These are phyloP conservation scores for Drosophila ezoana DNA, from an alignment of 2,888 invertebrate genomes.

Conservation along the genomic window DNA sequence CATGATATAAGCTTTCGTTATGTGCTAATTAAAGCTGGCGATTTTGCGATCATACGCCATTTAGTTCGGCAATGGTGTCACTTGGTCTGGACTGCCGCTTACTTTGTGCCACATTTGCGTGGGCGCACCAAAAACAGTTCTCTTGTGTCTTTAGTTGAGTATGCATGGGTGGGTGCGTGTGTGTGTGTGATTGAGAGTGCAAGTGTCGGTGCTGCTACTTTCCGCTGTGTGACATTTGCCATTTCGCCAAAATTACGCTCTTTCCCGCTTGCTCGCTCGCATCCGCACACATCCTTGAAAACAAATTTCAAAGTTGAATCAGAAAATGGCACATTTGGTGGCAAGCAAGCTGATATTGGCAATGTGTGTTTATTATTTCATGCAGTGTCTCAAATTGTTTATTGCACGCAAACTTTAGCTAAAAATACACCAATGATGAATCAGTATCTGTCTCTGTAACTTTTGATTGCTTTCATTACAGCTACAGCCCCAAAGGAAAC, in stretches of 20 bases:
- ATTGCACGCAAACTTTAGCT: constrained; percentile 13
- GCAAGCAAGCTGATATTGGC: constrained; percentile 13
- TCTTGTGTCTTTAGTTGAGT: neutral
- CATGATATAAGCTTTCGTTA: constrained; percentile 47
- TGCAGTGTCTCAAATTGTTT: constrained; percentile 19
- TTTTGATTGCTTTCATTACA: constrained; percentile 36
- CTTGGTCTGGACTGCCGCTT: constrained; percentile 48
- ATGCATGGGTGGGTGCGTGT: neutral
- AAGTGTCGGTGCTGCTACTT: constrained; percentile 10
- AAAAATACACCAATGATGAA: constrained; percentile 2
- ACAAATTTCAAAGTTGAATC: constrained; percentile 69
- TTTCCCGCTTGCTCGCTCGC: neutral
- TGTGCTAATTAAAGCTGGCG: constrained; percentile 15
- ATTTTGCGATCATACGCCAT: constrained; percentile 55
- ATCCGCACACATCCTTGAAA: constrained; percentile 2
- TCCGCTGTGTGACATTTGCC: constrained; percentile 54
- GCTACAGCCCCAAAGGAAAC: neutral
- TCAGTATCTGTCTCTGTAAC: neutral
- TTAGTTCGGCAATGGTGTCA: constrained; percentile 54
- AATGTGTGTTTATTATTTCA: constrained; percentile 29
- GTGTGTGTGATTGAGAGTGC: constrained; percentile 17
- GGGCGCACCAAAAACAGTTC: constrained; percentile 4
- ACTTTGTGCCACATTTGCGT: constrained; percentile 25
- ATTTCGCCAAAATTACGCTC: constrained; percentile 39
- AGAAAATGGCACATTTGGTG: constrained; percentile 17